Conservation (phyloP, 2,888 invertebrate genomes). For the Dysmachus trigonus region DNA sequence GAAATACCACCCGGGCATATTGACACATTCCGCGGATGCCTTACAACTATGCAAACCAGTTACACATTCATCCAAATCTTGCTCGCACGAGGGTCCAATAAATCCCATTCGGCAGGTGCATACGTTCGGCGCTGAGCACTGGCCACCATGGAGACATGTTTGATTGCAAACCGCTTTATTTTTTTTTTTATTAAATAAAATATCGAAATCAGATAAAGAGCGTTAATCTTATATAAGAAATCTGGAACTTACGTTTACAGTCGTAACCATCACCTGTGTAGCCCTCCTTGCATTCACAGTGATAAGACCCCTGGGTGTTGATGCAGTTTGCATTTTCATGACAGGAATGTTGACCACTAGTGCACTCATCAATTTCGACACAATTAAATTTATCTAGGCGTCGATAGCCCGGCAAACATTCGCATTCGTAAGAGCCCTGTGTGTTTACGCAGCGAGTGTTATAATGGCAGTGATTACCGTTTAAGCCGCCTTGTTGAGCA, state of each 20-base stretch:
- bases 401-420: constrained; percentile 82
- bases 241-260: constrained; percentile 76
- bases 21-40: constrained; percentile 80
- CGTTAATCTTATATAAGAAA: not conserved
- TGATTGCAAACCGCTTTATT: constrained; percentile 78
- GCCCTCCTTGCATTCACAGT: constrained; percentile 77
- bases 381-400: constrained; percentile 82
- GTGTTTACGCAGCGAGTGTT: constrained; percentile 87
- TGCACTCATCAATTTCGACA: constrained; percentile 83
- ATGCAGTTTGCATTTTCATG: constrained; percentile 79
- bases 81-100: constrained; percentile 83
- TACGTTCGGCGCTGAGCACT: constrained; percentile 78
- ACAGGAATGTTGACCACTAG: constrained; percentile 76
- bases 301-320: constrained; percentile 84
- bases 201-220: constrained; percentile 4
- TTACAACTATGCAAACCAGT: constrained; percentile 77
- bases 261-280: constrained; percentile 81
- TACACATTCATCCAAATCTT: constrained; percentile 86
- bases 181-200: not conserved
- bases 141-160: constrained; percentile 84
- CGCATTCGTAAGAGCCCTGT: constrained; percentile 82
- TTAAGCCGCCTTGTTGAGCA: constrained; percentile 76
- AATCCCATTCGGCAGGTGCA: constrained; percentile 86
- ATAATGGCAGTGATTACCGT: constrained; percentile 85
- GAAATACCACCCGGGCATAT: constrained; percentile 90